Base-by-base conservation (phyloP, 1,140 invertebrate species). In the Nixonia krombeini region DNA sequence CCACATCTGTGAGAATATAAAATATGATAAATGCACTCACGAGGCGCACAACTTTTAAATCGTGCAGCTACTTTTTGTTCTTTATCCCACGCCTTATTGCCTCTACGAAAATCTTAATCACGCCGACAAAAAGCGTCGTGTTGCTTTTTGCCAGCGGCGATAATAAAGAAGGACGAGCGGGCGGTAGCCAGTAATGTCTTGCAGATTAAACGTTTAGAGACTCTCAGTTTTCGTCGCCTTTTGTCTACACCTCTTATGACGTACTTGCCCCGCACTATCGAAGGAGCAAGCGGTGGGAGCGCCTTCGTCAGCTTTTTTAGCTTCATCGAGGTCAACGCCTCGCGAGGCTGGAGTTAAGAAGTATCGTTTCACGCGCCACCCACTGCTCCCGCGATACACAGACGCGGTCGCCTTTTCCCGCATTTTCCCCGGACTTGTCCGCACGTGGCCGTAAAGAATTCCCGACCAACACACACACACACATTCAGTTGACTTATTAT, bases 241-340 rank as follows among this genome's bases (percentile, higher is more conserved):
- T 67, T 67, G 64, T 67, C 64, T 66, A 55, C 56, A 62, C 41
- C 58, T 63, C 40, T 49, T 63, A 59, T 50, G 55, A 59, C 59
- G 58, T 63, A 63, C 58, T 63, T 63, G 63, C 29, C 44, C 51
- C 29, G 44, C 12, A 26, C 55, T 55, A 69, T 67, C 50, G 21
- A 59, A 42, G 46, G 51, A 41, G 42, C 52, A 46, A 57, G 44
- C 52, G 50, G 26, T 23, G 45, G 31, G 44, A 72, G 65, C 40
- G 52, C 41, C 72, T 38, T 47, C 65, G 73, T 78, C 75, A 76
- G 74, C 76, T 76, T 76, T 78, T 78, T 76, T 71, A 78, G 74
- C 51, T 66, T 49, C 50, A 64, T 72, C 70, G 65, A 38, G 52
- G 67, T 61, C 56, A 51, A 70, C 70, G 52, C 50, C 58, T 70